phyloP scores from a whole-genome alignment of 2,113 vertebrate species.

The Ploceus nigricollis region DNA sequence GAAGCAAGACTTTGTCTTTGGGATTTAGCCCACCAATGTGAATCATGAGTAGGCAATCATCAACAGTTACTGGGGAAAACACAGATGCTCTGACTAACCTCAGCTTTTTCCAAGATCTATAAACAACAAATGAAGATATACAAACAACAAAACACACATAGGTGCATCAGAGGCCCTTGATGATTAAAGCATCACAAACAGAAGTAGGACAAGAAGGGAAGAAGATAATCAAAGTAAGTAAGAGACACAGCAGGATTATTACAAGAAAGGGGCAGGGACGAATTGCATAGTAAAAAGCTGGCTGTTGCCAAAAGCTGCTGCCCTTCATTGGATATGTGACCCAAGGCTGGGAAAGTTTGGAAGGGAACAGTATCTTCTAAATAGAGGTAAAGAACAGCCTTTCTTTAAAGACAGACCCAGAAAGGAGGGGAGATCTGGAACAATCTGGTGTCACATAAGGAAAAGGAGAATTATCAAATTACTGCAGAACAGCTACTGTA shows the following conservation, averaged over 20 bases:
- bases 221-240: not conserved
- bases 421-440: not conserved
- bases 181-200: not conserved
- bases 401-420: not conserved
- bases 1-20: not conserved
- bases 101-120: not conserved
- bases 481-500: not conserved
- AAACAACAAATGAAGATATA: not conserved
- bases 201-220: not conserved
- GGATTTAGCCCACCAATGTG: not conserved
- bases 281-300: not conserved
- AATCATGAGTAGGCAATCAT: not conserved
- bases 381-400: not conserved
- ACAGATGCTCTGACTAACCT: not conserved
- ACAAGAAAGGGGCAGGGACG: not conserved
- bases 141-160: not conserved
- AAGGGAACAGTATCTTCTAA: not conserved
- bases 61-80: not conserved
- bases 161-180: not conserved
- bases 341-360: not conserved
- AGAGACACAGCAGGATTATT: not conserved
- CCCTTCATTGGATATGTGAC: not conserved
- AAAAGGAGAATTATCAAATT: not conserved
- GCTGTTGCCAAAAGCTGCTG: not conserved
- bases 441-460: not conserved